Evolutionary conservation across 1,140 invertebrate species (phyloP).

Genomic region (Mylabris phalerata): DNA sequence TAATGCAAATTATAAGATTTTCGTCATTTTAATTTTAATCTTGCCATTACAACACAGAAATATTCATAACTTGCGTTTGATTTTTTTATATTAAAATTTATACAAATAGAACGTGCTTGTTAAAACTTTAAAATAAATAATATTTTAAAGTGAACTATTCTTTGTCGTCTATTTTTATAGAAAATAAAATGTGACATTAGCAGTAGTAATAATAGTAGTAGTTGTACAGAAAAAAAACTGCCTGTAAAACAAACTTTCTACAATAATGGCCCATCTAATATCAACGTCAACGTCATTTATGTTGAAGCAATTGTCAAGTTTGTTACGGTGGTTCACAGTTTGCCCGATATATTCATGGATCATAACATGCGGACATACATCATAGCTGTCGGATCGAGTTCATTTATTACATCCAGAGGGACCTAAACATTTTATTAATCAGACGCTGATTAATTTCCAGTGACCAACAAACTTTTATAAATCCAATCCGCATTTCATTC

Average conservation of each 20-base stretch:
- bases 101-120: no score
- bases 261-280: no score
- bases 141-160: no score
- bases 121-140: no score
- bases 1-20: no score
- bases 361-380: conserved; percentile 34
- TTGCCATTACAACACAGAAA: no score
- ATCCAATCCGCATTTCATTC: neutral
- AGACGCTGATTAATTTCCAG: conserved; percentile 27
- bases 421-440: conserved; percentile 31
- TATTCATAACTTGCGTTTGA: no score
- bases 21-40: no score
- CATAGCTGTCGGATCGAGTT: conserved; percentile 32
- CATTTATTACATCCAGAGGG: conserved; percentile 31
- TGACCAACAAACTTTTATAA: conserved; percentile 14
- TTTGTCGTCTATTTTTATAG: no score
- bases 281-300: neutral
- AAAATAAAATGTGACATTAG: no score
- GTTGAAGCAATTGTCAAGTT: conserved; percentile 18
- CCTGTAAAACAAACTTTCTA: conserved; percentile 5
- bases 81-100: no score
- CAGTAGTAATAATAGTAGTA: no score
- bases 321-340: conserved; percentile 21
- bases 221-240: neutral
- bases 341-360: conserved; percentile 35